Evolutionary conservation across 1,140 invertebrate species (phyloP), one percentile per base, ranked within the genome.

Genomic region (Schlechtendalia chinensis): DNA sequence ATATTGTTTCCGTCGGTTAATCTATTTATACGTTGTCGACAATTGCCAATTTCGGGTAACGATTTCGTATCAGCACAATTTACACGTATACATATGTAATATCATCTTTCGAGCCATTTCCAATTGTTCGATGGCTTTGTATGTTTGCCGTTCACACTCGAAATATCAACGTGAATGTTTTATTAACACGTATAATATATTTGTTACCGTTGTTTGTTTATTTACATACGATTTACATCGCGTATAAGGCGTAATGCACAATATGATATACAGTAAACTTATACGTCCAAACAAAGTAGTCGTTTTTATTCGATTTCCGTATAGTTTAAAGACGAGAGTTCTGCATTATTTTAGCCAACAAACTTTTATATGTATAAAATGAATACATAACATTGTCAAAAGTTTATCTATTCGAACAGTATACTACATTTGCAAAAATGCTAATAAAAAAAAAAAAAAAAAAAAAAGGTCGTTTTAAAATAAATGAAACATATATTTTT

Each of bases 201-300:
- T 65, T 65, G 10, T 10, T 17, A 39, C 61, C 1, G 8, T 65
- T 65, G 29, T 65, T 65, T 65, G 32, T 65, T n/a, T 65, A 65
- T 65, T 17, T 65, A n/a, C 61, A 32, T 19, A 63, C 17, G 19
- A 63, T 63, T 63, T 39, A 63, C 61, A 63, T 63, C 19, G 27
- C 61, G 29, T 65, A 39, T 39, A 65, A 10, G 29, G 29, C 32
- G 16, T 32, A 65, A 65, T n/a, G n/a, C n/a, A 39, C 29, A 17
- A n/a, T n/a, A n/a, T n/a, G n/a, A n/a, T 65, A 65, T 65, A 65
- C 3, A 32, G 29, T 65, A 39, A 27, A 65, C 61, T 65, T 65
- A 29, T n/a, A 65, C 19, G 29, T 39, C 2, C 59, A 19, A 17
- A 39, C 17, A n/a, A 10, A 19, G 5, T n/a, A 32, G 16, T 10